Base-by-base conservation (phyloP, 2,113 vertebrate genomes). In the Sceloporus undulatus region DNA sequence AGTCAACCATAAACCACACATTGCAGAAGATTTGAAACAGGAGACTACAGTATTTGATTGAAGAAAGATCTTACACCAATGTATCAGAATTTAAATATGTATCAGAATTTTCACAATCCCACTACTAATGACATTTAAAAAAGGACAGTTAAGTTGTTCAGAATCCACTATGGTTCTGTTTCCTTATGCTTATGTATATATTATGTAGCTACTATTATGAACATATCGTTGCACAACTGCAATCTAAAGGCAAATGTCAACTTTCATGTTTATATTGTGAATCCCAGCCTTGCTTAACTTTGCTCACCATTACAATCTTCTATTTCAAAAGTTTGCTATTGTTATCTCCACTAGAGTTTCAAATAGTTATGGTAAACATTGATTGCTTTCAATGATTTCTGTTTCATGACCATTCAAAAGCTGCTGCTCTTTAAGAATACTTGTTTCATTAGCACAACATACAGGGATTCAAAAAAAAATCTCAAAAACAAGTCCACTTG, bases 381-480 rank as follows among this genome's bases (percentile, higher is more conserved):
- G 13, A 59, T 0, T 0, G 0, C 4, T 85, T 90, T 89, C 27
- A 40, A 40, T 0, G 48, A 38, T 19, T 1, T 88, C 78, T 56
- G 11, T 80, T 86, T 92, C 66, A 42, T 0, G 1, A 66, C 42
- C 40, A 42, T 1, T 40, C 70, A n/a, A 54, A 27, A n/a, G 25
- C 2, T 71, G 48, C 11, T 0, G 1, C 38, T 16, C 6, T 25
- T 48, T 77, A 66, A 1, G 11, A 59, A 21, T 56, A 23, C 2
- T 42, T 84, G 59, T 0, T 16, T 14, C 1, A 0, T 0, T 83
- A 48, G 9, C 52, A 25, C n/a, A 25, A 4, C 25, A 81, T 34
- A 13, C 75, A 2, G 4, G 9, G 1, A 25, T 1, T 78, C 4
- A 0, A 73, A 85, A 18, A 42, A 79, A 80, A 74, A 48, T 48